phyloP scores from a whole-genome alignment of 2,888 invertebrate species.

The Alcis repandata region DNA sequence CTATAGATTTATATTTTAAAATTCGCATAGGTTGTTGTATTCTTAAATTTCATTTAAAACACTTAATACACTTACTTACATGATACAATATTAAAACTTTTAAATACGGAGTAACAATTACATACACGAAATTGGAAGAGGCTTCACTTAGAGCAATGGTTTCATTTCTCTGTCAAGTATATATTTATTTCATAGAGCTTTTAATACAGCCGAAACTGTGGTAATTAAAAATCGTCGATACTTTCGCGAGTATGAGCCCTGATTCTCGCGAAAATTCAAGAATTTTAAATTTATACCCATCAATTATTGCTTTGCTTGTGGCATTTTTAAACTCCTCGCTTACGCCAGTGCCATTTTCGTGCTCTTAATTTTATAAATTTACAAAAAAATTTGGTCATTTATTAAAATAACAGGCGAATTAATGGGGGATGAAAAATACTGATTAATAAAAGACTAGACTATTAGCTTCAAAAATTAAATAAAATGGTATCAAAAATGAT shows the following conservation, averaged over 20 bases:
- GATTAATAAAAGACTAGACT: slow-evolving; percentile 63
- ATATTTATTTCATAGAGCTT: slow-evolving; percentile 50
- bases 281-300: slow-evolving; percentile 63
- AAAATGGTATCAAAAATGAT: slow-evolving; percentile 52
- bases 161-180: slow-evolving; percentile 32
- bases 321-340: slow-evolving; percentile 45
- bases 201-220: slow-evolving; percentile 39
- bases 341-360: slow-evolving; percentile 55
- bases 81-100: slow-evolving; percentile 60
- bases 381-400: slow-evolving; percentile 76
- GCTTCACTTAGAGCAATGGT: slow-evolving; percentile 43
- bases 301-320: slow-evolving; percentile 40
- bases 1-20: slow-evolving; percentile 62
- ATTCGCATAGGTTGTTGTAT: slow-evolving; percentile 52
- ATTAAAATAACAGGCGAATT: slow-evolving; percentile 57
- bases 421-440: slow-evolving; percentile 58
- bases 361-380: slow-evolving; percentile 70
- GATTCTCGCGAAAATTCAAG: slow-evolving; percentile 59
- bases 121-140: slow-evolving; percentile 56
- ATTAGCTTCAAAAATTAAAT: slow-evolving; percentile 59
- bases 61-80: slow-evolving; percentile 74
- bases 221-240: slow-evolving; percentile 69
- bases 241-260: slow-evolving; percentile 76
- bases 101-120: slow-evolving; percentile 73
- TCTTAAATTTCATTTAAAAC: slow-evolving; percentile 66